These are phyloP conservation scores for Agonopterix alstromeriana DNA, from an alignment of 2,888 invertebrate genomes.

Conservation along the genomic window DNA sequence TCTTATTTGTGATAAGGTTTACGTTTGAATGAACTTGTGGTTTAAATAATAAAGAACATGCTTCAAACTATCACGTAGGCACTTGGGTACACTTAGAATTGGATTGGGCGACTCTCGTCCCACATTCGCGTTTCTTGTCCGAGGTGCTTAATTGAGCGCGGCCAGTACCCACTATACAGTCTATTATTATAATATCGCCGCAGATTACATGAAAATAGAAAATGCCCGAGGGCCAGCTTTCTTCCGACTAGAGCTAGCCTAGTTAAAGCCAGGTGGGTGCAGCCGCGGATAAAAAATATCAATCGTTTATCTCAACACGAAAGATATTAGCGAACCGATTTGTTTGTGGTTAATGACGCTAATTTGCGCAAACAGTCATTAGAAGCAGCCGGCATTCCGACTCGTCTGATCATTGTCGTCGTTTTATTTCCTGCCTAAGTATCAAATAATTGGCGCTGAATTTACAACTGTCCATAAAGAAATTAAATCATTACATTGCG, in stretches of 20 bases:
- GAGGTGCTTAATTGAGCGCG: conserved; percentile 54
- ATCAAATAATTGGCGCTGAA: no score
- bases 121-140: conserved; percentile 38
- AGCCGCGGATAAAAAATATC: conserved; percentile 33
- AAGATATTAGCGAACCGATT: conserved; percentile 10
- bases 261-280: conserved; percentile 45
- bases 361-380: conserved; percentile 7
- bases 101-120: conserved; percentile 37
- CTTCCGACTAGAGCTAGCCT: conserved; percentile 40
- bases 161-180: conserved; percentile 39
- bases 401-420: no score
- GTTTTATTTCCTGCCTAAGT: no score
- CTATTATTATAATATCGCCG: conserved; percentile 62
- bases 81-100: conserved; percentile 25
- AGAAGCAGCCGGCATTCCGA: background rate
- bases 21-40: no score
- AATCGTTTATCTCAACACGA: conserved; percentile 17
- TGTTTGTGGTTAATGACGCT: conserved; percentile 10
- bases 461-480: no score
- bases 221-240: conserved; percentile 66
- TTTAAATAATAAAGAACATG: no score
- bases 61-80: no score
- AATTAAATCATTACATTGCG: background rate
- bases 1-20: no score
- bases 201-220: conserved; percentile 68